These are phyloP conservation scores for Drosophila atripex DNA, from an alignment of 2,888 invertebrate genomes.

Conservation along the genomic window DNA sequence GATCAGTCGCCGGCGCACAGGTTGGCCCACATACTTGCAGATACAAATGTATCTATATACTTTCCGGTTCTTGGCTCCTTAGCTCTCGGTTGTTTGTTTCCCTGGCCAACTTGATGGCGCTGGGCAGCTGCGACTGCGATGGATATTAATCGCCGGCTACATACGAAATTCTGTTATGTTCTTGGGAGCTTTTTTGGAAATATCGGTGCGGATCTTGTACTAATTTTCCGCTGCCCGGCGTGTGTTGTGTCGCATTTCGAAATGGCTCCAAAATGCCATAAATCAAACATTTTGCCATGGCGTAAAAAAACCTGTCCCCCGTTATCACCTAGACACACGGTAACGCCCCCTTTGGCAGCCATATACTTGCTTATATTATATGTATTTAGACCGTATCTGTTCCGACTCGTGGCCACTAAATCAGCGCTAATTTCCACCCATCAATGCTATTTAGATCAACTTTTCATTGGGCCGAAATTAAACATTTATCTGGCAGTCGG, in stretches of 20 bases:
- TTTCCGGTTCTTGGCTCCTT: slow-evolving; percentile 22
- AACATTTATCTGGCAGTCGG: slow-evolving; percentile 56
- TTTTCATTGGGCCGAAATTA: slow-evolving; percentile 7
- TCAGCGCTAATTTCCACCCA: slow-evolving; percentile 63
- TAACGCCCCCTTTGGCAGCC: slow-evolving; percentile 52
- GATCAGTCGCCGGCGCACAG: slow-evolving; percentile 73
- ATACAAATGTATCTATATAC: slow-evolving; percentile 39
- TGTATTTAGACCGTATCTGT: not conserved
- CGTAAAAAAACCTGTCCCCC: slow-evolving; percentile 55
- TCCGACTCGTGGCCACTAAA: slow-evolving; percentile 54
- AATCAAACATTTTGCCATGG: slow-evolving; percentile 63
- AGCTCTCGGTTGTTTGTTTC: slow-evolving; percentile 24
- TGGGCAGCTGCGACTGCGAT: slow-evolving; percentile 77
- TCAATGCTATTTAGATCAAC: slow-evolving; percentile 14
- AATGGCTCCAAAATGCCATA: slow-evolving; percentile 74
- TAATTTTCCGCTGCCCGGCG: slow-evolving; percentile 41
- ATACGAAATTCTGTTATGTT: slow-evolving; percentile 68
- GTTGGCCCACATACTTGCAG: slow-evolving; percentile 60
- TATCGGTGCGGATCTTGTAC: slow-evolving; percentile 44
- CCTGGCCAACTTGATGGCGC: slow-evolving; percentile 67
- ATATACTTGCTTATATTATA: slow-evolving; percentile 1
- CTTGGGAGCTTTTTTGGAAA: slow-evolving; percentile 31
- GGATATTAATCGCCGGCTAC: slow-evolving; percentile 78
- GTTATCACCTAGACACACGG: slow-evolving; percentile 74
- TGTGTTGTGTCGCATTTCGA: slow-evolving; percentile 75